Base-by-base conservation (phyloP, 1,140 invertebrate species). In the Zaprionus capensis region DNA sequence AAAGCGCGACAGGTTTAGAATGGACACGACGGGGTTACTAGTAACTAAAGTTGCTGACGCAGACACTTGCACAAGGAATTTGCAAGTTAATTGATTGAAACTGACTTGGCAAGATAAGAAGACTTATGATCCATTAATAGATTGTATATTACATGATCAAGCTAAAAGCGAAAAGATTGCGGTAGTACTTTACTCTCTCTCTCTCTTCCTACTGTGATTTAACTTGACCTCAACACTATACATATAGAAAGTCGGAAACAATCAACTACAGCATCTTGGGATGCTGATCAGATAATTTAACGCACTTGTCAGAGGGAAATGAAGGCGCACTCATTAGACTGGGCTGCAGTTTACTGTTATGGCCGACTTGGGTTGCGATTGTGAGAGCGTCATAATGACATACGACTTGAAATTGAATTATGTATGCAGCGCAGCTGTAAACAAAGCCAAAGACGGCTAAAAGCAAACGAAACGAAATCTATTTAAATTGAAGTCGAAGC, bases 401-500 rank as follows among this genome's bases (percentile, higher is more conserved):
- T 17, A 70, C 68, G 61, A 63, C 67, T 85, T 73, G 78, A 55
- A 78, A 81, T 81, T 76, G 70, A 82, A 86, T 85, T 86, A 85
- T 76, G 74, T 77, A 77, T 77, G 82, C 80, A 77, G 62, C 63
- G 38, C 58, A 44, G 51, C 44, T 38, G 62, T 61, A 71, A 71
- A 65, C 63, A 71, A 82, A 56, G 57, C 34, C 36, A 64, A 68
- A 62, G 59, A 31, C 49, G 34, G 53, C 20, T 34, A 38, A 65
- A 55, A 65, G 53, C 59, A 65, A 64, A 71, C 41, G 61, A 79
- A 86, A 80, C 70, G 70, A 87, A 86, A 80, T 71, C 73, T 75
- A 87, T 87, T 87, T 87, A 82, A 86, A 83, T 86, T 87, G 63
- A 78, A 80, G 61, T 79, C 68, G 17, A 70, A 76, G 68, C 41